Conservation (phyloP, 2,888 invertebrate genomes). For the Serripes groenlandicus region DNA sequence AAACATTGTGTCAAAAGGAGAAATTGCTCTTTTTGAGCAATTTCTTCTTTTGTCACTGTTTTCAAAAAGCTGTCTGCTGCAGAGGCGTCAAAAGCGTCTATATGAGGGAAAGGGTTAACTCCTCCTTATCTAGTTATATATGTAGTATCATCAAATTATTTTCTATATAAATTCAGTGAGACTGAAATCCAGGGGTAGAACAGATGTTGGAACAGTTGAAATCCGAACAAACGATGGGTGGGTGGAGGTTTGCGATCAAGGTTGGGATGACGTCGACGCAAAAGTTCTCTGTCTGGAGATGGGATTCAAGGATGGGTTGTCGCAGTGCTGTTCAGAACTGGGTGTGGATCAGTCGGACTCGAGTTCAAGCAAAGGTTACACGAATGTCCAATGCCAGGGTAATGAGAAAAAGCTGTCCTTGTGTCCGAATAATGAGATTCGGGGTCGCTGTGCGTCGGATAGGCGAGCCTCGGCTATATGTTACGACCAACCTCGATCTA, state of each 20-base stretch:
- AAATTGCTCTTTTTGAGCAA: too few relatives aligned
- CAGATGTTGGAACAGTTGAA: conserved; percentile 74
- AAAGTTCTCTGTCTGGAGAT: conserved; percentile 76
- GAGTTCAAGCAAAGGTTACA: conserved; percentile 50
- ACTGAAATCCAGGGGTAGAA: conserved; percentile 72
- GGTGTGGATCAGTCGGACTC: conserved; percentile 56
- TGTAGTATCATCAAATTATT: too few relatives aligned
- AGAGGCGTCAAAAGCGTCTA: too few relatives aligned
- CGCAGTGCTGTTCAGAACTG: conserved; percentile 72
- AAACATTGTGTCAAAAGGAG: too few relatives aligned
- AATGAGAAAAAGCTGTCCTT: conserved; percentile 60
- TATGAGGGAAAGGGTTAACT: too few relatives aligned
- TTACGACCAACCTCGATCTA: conserved; percentile 46
- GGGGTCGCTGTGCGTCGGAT: conserved; percentile 59
- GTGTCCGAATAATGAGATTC: conserved; percentile 52
- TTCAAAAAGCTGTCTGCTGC: too few relatives aligned
- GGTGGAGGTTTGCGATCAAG: conserved; percentile 75
- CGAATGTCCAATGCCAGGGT: conserved; percentile 64
- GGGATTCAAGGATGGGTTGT: conserved; percentile 73
- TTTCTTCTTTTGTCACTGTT: too few relatives aligned
- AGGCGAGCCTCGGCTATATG: conserved; percentile 72
- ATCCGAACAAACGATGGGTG: conserved; percentile 70
- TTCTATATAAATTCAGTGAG: too few relatives aligned
- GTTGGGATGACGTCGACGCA: conserved; percentile 76
- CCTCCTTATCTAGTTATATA: too few relatives aligned